phyloP scores from a whole-genome alignment of 1,140 invertebrate genomes.

The Laupala kohalensis region DNA sequence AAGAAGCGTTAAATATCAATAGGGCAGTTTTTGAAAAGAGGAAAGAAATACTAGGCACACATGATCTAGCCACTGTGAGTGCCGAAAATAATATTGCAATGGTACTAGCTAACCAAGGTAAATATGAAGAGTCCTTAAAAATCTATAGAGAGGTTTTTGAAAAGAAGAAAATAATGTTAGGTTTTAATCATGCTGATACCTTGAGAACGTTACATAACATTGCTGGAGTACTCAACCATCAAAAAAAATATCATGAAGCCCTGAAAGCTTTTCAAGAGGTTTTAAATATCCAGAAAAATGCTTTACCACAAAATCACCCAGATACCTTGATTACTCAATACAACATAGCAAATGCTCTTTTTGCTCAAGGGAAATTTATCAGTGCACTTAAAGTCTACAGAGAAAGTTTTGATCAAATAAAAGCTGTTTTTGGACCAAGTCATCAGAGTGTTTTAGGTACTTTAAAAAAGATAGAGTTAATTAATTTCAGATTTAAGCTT shows the following conservation, averaged over 20 bases:
- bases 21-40: slow-evolving; percentile 18
- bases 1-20: slow-evolving; percentile 21
- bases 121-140: slow-evolving; percentile 20
- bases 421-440: not conserved
- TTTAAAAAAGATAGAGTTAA: not conserved
- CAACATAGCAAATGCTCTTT: not conserved
- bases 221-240: not conserved
- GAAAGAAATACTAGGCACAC: slow-evolving; percentile 18
- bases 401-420: not conserved
- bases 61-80: slow-evolving; percentile 16
- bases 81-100: slow-evolving; percentile 19
- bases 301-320: not conserved
- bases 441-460: not conserved
- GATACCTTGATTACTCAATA: not conserved
- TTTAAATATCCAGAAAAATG: not conserved
- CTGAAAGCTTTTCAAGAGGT: not conserved
- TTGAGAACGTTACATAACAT: slow-evolving; percentile 17
- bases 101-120: slow-evolving; percentile 16
- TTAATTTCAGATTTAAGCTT: not conserved
- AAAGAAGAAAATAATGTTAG: slow-evolving; percentile 17
- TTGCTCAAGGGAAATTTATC: not conserved
- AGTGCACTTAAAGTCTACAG: not conserved
- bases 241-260: not conserved
- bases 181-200: slow-evolving; percentile 20
- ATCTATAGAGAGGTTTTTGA: slow-evolving; percentile 19